Evolutionary conservation across 2,888 invertebrate species (phyloP).

Genomic region (Agrochola macilenta): DNA sequence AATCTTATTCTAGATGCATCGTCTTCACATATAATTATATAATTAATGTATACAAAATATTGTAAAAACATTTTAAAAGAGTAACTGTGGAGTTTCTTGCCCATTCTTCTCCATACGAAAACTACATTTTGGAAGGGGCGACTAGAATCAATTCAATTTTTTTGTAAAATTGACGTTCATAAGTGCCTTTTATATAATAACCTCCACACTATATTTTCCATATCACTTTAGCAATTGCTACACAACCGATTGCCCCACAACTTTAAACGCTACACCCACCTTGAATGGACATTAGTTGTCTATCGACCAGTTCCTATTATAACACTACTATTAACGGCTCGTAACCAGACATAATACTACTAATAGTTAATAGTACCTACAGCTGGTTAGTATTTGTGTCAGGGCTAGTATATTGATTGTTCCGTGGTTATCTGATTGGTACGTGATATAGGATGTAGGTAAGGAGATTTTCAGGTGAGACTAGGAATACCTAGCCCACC

Average conservation of each 20-base stretch:
- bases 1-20: no score
- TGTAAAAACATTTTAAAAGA: no score
- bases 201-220: background rate
- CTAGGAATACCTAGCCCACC: background rate
- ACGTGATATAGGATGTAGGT: background rate
- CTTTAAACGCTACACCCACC: conserved; percentile 2
- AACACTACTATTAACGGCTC: background rate
- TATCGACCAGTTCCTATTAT: conserved; percentile 30
- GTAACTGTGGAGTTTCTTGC: no score
- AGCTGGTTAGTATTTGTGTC: conserved; percentile 36
- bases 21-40: no score
- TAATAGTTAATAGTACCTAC: conserved; percentile 15
- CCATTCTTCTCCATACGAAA: no score
- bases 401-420: conserved; percentile 41
- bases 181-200: no score
- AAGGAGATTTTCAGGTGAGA: background rate
- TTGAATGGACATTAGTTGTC: conserved; percentile 38
- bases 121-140: no score
- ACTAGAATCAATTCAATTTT: no score
- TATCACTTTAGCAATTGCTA: background rate
- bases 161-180: no score
- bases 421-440: background rate
- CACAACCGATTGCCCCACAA: conserved; percentile 22
- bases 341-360: background rate
- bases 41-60: no score